Evolutionary conservation across 2,113 vertebrate species (phyloP), one percentile per base, ranked within the genome.

Genomic region (Amblyopsis rosae): DNA sequence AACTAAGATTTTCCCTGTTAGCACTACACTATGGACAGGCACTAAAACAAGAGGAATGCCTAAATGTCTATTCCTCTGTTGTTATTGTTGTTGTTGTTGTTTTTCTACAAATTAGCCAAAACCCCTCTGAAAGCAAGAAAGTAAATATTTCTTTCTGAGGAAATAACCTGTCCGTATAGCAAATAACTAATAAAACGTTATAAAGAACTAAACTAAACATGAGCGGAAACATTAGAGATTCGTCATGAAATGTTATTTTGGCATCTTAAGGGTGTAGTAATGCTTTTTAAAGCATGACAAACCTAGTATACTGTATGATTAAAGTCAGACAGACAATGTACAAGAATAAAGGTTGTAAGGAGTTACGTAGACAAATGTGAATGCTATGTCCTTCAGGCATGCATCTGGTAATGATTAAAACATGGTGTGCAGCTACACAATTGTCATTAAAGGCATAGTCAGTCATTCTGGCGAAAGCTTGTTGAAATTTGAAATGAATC

Each of bases 341-440:
- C 35, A 8, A 41, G 35, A 41, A 41, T 8, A 41, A 41, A 41
- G 35, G 35, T 41, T 41, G 35, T 41, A 41, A 41, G 35, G 35
- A 41, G 35, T 41, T 41, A 41, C 35, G 6, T 41, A 41, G 35
- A 41, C 35, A 41, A 41, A 41, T 41, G 35, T 41, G 35, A 41
- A 41, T 41, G 35, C 35, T 41, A 41, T 41, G 35, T 41, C 35
- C 35, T 41, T 41, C 35, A 41, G 35, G 35, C 35, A 8, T 6
- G 35, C 26, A 26, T 26, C 26, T 26, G 35, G 35, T 5, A 41
- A 8, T 6, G 35, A 6, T 8, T 41, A 8, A 41, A 41, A 41
- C 35, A 41, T 41, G 70, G 57, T 72, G 61, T 54, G 46, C 41
- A 61, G 58, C 47, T 26, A 26, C 26, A 26, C 26, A 26, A 26